These are phyloP conservation scores for Mythimna pallens DNA, from an alignment of 2,888 invertebrate genomes.

Conservation along the genomic window DNA sequence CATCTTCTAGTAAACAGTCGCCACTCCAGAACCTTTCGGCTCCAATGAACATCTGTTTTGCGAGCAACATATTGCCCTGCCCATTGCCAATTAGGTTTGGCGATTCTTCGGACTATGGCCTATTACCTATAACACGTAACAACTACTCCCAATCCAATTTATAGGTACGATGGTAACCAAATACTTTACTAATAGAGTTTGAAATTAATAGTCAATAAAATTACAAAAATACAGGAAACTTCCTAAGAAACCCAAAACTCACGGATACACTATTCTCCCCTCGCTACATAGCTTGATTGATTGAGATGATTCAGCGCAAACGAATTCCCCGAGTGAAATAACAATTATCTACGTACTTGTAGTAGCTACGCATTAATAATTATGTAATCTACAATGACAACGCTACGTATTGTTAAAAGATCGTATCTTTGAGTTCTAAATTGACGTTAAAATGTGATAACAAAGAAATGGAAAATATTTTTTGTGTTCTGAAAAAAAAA, in stretches of 20 bases:
- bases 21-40: no score
- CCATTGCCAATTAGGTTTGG: no score
- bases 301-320: slow-evolving; percentile 80
- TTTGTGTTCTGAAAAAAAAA: no score
- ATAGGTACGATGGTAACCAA: no score
- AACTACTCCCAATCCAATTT: no score
- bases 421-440: slow-evolving; percentile 14
- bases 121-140: no score
- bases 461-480: not conserved
- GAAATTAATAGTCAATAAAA: not conserved
- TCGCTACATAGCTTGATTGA: slow-evolving; percentile 76
- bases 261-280: slow-evolving; percentile 57
- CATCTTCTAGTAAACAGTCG: no score
- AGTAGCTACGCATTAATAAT: slow-evolving; percentile 74
- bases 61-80: no score
- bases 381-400: slow-evolving; percentile 70
- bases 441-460: slow-evolving; percentile 8
- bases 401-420: slow-evolving; percentile 12
- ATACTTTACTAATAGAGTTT: not conserved
- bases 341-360: slow-evolving; percentile 72
- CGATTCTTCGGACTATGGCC: no score
- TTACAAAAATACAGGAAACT: not conserved
- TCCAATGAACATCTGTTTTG: no score
- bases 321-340: slow-evolving; percentile 74
- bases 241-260: slow-evolving; percentile 23